Evolutionary conservation across 2,888 invertebrate species (phyloP), one percentile per base, ranked within the genome.

Genomic region (Athalia cordata): DNA sequence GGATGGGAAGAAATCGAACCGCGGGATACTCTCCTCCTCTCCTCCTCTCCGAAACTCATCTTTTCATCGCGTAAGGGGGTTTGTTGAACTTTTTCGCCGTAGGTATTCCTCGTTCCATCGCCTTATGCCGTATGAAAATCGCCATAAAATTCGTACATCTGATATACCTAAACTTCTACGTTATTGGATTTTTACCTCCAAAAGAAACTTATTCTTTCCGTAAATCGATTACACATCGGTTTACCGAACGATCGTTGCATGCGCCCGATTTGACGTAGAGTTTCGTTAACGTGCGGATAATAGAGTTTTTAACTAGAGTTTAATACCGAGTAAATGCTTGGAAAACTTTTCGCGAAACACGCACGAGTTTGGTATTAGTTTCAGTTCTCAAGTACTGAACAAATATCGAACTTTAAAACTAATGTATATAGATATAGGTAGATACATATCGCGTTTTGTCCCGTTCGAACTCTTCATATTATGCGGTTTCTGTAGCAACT

Each of bases 381-480:
- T 72, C 72, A 59, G 8, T 43, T 66, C 47, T 66, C 59, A 11
- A 59, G 72, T 72, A 59, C 45, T 13, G 15, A 59, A 59, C 72
- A 59, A 72, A 72, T 13, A 45, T 15, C 47, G 9, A 59, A 72
- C 70, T 57, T 72, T 72, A 11, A 11, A 55, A n/a, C 13, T 1
- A 3, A n/a, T 13, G 65, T 45, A 45, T 2, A 29, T 29, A 29
- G 29, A 29, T 29, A 29, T 29, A 29, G 29, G 29, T 29, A 29
- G 0, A 29, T 29, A 29, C 29, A 2, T 29, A 29, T 29, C 29
- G 29, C 29, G 29, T 29, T 29, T 29, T 29, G 29, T 29, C 29
- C 29, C 29, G 29, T 29, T 29, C 29, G 29, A 29, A 2, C 29
- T 29, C 29, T 29, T 29, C 29, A 29, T 29, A 29, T 29, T 29